Conservation (phyloP, 2,888 invertebrate species). For the Thelaira solivaga region DNA sequence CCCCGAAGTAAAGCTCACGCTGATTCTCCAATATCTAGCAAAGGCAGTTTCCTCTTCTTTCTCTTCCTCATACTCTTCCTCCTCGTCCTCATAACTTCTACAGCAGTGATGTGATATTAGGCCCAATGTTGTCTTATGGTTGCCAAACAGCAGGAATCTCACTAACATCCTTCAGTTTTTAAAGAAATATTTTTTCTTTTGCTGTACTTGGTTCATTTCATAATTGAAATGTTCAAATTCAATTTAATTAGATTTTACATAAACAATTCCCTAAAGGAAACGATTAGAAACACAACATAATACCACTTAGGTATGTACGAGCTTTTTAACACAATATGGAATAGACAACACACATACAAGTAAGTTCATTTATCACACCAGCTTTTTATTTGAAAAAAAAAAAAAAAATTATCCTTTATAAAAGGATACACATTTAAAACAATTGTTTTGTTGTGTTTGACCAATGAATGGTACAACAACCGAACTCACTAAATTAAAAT, state of each 20-base stretch:
- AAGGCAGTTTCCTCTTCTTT: too few species aligned
- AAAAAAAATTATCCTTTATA: neutral
- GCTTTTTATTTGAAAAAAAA: neutral
- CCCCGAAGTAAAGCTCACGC: too few species aligned
- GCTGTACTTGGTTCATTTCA: neutral
- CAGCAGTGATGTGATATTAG: too few species aligned
- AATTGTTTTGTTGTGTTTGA: constrained; percentile 35
- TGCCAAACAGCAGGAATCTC: too few species aligned
- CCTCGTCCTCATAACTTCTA: too few species aligned
- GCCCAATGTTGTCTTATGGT: too few species aligned
- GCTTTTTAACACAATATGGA: constrained; percentile 7
- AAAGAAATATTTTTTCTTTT: too few species aligned
- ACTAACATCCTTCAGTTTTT: too few species aligned
- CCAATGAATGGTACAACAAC: constrained; percentile 4
- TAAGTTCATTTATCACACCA: neutral
- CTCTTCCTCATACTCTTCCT: too few species aligned
- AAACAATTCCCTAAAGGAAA: constrained; percentile 33
- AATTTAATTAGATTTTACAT: constrained; percentile 17
- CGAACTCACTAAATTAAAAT: constrained; percentile 23
- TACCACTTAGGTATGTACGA: constrained; percentile 36
- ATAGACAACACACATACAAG: neutral
- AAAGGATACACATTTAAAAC: constrained; percentile 13
- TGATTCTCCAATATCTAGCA: too few species aligned
- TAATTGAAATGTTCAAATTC: neutral
- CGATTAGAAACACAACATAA: neutral